These are phyloP conservation scores for Poecilus cupreus DNA, from an alignment of 2,888 invertebrate genomes.

Conservation along the genomic window DNA sequence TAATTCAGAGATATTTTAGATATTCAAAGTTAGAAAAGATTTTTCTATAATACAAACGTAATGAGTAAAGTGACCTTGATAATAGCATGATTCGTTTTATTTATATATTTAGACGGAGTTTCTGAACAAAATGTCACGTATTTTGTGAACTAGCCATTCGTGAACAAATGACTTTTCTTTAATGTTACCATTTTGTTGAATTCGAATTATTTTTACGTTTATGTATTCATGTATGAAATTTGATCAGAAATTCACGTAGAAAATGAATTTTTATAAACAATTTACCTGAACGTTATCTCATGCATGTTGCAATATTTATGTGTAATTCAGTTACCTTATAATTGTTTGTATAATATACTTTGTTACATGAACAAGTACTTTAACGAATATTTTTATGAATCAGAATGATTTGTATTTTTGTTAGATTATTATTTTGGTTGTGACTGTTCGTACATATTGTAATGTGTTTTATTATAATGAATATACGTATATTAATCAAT, in stretches of 20 bases:
- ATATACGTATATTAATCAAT: slow-evolving; percentile 53
- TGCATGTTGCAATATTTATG: slow-evolving; percentile 57
- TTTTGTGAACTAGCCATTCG: background rate
- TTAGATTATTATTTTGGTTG: slow-evolving; percentile 52
- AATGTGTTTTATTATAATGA: slow-evolving; percentile 58
- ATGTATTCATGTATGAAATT: background rate
- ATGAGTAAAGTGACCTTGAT: slow-evolving; percentile 59
- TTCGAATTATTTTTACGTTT: slow-evolving; percentile 1
- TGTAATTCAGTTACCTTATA: slow-evolving; percentile 51
- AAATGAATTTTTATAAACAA: slow-evolving; percentile 29
- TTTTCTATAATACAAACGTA: slow-evolving; percentile 58
- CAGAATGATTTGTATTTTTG: slow-evolving; percentile 36
- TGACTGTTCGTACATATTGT: slow-evolving; percentile 58
- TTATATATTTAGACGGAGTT: slow-evolving; percentile 38
- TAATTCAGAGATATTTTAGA: slow-evolving; percentile 58
- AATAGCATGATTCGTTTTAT: slow-evolving; percentile 50
- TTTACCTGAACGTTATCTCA: slow-evolving; percentile 29
- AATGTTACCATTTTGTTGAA: slow-evolving; percentile 41
- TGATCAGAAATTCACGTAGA: background rate
- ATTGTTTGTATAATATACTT: slow-evolving; percentile 36
- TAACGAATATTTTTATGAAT: slow-evolving; percentile 5
- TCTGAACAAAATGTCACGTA: slow-evolving; percentile 18
- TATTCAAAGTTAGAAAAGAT: slow-evolving; percentile 55
- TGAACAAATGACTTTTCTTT: background rate
- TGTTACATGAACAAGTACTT: slow-evolving; percentile 41